These are phyloP conservation scores for Cenopis cana DNA, from an alignment of 2,888 invertebrate genomes.

Conservation along the genomic window DNA sequence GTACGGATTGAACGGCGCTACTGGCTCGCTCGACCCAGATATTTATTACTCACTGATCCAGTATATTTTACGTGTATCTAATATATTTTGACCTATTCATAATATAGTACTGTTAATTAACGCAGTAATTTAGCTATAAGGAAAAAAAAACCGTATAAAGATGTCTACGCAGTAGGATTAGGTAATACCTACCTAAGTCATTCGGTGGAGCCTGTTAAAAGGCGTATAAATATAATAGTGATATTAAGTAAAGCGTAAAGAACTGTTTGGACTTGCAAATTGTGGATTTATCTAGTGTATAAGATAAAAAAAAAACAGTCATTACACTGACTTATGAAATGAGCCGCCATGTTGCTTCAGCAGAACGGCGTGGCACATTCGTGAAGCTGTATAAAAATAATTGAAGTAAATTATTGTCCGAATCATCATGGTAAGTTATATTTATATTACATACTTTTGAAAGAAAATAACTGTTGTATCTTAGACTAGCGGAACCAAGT, in stretches of 20 bases:
- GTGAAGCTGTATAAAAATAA: conserved; percentile 39
- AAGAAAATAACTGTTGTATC: background rate
- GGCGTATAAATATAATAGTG: conserved; percentile 33
- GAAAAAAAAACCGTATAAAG: conserved; percentile 9
- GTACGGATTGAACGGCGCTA: conserved; percentile 56
- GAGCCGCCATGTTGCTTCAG: conserved; percentile 75
- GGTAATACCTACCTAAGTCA: conserved; percentile 18
- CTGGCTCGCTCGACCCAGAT: conserved; percentile 47
- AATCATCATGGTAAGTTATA: conserved; percentile 72
- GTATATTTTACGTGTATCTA: conserved; percentile 40
- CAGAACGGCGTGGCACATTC: conserved; percentile 69
- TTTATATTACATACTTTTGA: conserved; percentile 27
- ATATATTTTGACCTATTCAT: conserved; percentile 27
- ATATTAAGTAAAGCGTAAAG: conserved; percentile 36
- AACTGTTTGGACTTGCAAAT: conserved; percentile 54
- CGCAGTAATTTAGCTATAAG: conserved; percentile 26
- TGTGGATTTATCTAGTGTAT: conserved; percentile 58
- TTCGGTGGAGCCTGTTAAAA: conserved; percentile 27
- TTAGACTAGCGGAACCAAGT: background rate
- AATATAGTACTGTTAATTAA: conserved; percentile 18
- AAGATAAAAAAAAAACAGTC: conserved; percentile 47
- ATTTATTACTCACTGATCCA: conserved; percentile 16
- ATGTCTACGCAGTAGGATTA: conserved; percentile 4
- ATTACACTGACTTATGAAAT: conserved; percentile 47
- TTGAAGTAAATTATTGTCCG: conserved; percentile 31